Base-by-base conservation (phyloP, 2,888 invertebrate genomes). In the Oxyteleia sp. region DNA sequence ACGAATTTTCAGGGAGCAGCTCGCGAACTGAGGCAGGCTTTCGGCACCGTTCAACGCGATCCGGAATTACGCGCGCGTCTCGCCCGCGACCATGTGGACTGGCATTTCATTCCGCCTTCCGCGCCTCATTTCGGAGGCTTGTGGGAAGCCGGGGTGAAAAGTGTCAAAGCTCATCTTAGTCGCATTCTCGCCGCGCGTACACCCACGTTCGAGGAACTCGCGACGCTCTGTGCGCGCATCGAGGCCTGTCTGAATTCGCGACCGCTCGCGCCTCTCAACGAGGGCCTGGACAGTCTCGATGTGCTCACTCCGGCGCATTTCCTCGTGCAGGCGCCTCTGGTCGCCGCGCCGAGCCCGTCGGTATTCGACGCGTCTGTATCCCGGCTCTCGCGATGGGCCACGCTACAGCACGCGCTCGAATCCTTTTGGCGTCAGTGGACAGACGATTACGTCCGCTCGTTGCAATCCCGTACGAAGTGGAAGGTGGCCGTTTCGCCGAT, bases 1-100 rank as follows among this genome's bases (percentile, higher is more conserved):
- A 80, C 78, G 0, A 85, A 20, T 0, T 85, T 85, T 23, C 68
- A 35, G 26, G 55, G 45, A 35, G 45, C 59, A 1, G 20, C 45
- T 3, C 16, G 16, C 3, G 68, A 66, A 7, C 20, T 75, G 2
- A 26, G 47, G 11, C 7, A 11, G 1, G 45, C 61, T 0, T 79
- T 51, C 13, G 16, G 16, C 10, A 8, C 2, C 11, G 29, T 45
- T 5, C 10, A 11, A 2, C 13, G 11, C 1, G 20, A 47, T 47
- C 11, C 47, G 2, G 18, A 20, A 7, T 47, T 47, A 0, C 1
- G 10, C 2, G 47, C 47, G 4, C 47, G 4, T 47, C 3, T 47
- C 2, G 20, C 47, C 18, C 1, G 18, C 11, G 47, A 47, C 10
- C 16, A 18, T 4, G 11, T 47, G 4, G 18, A 3, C 0, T 47